Conservation (phyloP, 2,797 vertebrate genomes). For the Sebastes miniatus region DNA sequence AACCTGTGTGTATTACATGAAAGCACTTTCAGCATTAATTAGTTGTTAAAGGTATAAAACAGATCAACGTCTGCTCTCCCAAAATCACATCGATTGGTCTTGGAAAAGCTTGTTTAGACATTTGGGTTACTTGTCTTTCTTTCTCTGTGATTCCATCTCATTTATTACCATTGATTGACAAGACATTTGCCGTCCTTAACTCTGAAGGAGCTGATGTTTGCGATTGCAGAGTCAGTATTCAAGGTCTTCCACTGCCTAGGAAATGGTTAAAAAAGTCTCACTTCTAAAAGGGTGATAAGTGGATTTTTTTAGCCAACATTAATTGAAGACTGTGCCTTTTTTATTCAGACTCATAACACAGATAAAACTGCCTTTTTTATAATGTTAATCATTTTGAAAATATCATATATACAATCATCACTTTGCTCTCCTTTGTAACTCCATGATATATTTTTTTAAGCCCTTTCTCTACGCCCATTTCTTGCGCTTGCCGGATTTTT, state of each 20-base stretch:
- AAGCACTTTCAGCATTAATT: conserved; percentile 81
- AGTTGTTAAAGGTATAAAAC: conserved; percentile 84
- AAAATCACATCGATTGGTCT: background rate
- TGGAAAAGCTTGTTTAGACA: background rate
- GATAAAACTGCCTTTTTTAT: conserved; percentile 10
- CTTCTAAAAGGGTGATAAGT: background rate
- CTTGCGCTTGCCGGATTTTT: background rate
- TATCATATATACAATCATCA: background rate
- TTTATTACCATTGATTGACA: background rate
- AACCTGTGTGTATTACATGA: conserved; percentile 69
- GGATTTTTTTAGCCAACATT: background rate
- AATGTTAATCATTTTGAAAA: conserved; percentile 8
- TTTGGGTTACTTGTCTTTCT: background rate
- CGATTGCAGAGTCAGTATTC: background rate
- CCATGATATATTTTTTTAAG: conserved; percentile 54
- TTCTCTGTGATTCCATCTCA: background rate
- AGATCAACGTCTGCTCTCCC: background rate
- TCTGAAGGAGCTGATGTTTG: background rate
- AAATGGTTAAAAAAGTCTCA: background rate
- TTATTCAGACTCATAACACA: conserved; percentile 1
- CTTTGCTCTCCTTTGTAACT: conserved; percentile 22
- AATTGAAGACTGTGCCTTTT: conserved; percentile 1
- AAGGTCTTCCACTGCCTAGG: background rate
- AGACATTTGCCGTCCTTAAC: background rate
- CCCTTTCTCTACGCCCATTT: conserved; percentile 58